phyloP scores from a whole-genome alignment of 2,888 invertebrate species.

The Orthonychiurus folsomi region DNA sequence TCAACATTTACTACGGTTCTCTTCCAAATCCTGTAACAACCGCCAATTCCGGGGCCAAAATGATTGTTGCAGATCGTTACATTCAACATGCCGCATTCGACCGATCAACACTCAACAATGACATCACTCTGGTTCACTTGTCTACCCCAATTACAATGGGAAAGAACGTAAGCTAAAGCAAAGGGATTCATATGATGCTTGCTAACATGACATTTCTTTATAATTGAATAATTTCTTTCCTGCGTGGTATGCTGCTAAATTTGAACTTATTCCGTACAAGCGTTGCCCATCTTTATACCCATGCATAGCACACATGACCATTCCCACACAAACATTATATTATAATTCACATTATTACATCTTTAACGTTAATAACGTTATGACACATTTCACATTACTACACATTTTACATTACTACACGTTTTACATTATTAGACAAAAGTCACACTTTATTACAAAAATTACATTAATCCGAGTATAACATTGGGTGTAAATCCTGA shows the following conservation, averaged over 20 bases:
- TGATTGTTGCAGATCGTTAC: background rate
- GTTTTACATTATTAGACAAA: no score
- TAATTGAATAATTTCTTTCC: background rate
- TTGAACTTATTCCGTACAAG: no score
- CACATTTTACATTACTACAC: no score
- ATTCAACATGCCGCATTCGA: constrained; percentile 23
- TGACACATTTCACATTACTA: no score
- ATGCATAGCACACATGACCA: no score
- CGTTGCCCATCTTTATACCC: no score
- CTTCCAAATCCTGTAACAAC: background rate
- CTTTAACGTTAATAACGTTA: no score
- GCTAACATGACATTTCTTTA: background rate
- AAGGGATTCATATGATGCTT: background rate
- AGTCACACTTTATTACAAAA: no score
- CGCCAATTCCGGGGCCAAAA: background rate
- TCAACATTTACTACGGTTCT: background rate
- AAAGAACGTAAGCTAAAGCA: constrained; percentile 16
- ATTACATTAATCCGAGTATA: no score
- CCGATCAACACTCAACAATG: constrained; percentile 24
- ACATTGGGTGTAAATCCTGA: no score
- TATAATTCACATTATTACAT: no score
- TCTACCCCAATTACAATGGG: constrained; percentile 16
- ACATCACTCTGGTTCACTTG: constrained; percentile 23
- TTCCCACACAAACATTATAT: no score
- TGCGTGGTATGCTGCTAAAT: constrained; percentile 1